Conservation (phyloP, 2,888 invertebrate species). For the Cordylochernes scorpioides region DNA sequence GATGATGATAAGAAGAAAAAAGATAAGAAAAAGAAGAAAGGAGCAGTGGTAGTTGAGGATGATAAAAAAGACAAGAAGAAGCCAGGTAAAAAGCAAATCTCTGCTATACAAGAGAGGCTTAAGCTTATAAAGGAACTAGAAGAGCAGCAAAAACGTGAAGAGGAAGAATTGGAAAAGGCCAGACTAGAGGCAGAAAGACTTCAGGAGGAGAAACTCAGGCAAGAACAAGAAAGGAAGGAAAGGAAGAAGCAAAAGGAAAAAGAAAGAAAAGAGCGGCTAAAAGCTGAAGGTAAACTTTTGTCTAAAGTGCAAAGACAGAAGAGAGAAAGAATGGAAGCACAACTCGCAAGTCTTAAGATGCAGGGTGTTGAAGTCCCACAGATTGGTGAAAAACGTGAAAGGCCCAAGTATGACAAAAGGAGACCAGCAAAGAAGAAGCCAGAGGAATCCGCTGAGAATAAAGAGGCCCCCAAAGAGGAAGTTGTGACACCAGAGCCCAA, state of each 20-base stretch:
- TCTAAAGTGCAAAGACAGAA: slow-evolving; percentile 47
- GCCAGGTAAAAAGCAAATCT: no score
- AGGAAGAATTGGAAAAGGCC: no score
- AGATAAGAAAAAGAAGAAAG: no score
- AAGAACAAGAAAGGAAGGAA: slow-evolving; percentile 65
- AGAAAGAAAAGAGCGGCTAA: slow-evolving; percentile 65
- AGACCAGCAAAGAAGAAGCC: slow-evolving; percentile 39
- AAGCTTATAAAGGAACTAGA: no score
- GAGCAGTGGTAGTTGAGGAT: no score
- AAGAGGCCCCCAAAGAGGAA: slow-evolving; percentile 26
- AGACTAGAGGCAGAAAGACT: no score
- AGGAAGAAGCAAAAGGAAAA: slow-evolving; percentile 72
- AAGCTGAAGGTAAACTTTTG: slow-evolving; percentile 81
- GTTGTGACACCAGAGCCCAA: slow-evolving; percentile 1
- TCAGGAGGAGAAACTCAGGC: no score
- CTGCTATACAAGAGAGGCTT: no score
- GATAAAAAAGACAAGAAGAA: no score
- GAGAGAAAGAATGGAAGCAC: slow-evolving; percentile 46
- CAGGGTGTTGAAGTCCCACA: slow-evolving; percentile 36
- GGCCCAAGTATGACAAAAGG: slow-evolving; percentile 35
- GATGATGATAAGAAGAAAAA: no score
- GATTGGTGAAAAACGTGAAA: slow-evolving; percentile 30
- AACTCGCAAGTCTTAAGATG: neutral
- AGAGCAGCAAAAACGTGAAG: no score
- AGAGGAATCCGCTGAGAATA: slow-evolving; percentile 21